A percentile compares a stretch with the other conserved stretches of the same genome.
phyloP scores from a whole-genome alignment of 2,113 vertebrate genomes.

The Spilogale gracilis region DNA sequence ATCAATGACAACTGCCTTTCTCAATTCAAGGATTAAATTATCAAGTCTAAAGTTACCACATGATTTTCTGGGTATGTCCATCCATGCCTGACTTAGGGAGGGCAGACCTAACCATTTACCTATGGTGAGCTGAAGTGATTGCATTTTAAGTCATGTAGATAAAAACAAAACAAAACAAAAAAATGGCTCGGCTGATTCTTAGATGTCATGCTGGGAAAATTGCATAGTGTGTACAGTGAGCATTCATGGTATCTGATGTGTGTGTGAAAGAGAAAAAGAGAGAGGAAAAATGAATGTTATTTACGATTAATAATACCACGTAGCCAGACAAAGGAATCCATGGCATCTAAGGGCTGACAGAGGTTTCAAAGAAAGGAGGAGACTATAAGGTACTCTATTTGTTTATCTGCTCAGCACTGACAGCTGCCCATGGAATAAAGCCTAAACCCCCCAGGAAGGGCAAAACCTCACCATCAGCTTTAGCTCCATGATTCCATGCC shows the following conservation, averaged over 20 bases:
- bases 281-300: not conserved
- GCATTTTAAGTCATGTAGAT: not conserved
- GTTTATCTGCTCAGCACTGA: not conserved
- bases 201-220: not conserved
- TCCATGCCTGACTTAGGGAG: not conserved
- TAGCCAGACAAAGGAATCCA: not conserved
- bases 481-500: not conserved
- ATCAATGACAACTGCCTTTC: slow-evolving; percentile 20
- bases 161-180: not conserved
- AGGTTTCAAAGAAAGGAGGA: not conserved
- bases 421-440: not conserved
- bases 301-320: not conserved
- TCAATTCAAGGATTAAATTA: slow-evolving; percentile 60
- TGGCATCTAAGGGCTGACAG: not conserved
- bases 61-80: not conserved
- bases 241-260: not conserved
- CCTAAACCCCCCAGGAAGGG: not conserved
- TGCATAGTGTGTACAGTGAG: not conserved
- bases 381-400: not conserved
- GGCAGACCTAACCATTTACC: not conserved
- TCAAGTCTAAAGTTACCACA: not conserved
- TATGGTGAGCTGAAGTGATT: not conserved
- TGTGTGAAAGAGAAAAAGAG: not conserved
- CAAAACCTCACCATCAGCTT: not conserved
- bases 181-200: not conserved